Conservation (phyloP, 2,888 invertebrate genomes). For the Meta bourneti region DNA sequence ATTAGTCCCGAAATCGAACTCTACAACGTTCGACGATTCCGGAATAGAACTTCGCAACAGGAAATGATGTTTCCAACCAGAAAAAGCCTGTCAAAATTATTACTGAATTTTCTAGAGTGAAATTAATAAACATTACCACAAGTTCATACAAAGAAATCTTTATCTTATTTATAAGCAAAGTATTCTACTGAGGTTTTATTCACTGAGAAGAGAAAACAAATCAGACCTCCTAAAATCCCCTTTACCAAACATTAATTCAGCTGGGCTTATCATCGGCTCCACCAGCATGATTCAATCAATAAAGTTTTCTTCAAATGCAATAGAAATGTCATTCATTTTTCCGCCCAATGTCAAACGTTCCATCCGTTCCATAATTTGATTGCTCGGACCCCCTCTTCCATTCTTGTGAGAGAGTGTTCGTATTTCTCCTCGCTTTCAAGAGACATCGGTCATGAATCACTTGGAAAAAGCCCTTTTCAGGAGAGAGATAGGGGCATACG, state of each 20-base stretch:
- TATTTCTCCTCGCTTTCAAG: conserved; percentile 38
- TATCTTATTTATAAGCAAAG: background rate
- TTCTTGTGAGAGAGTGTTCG: conserved; percentile 17
- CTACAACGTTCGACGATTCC: too few species aligned
- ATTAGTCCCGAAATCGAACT: too few species aligned
- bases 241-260: background rate
- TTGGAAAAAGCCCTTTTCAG: conserved; percentile 26
- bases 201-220: too few species aligned
- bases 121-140: too few species aligned
- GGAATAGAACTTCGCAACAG: too few species aligned
- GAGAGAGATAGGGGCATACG: conserved; percentile 47
- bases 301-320: conserved; percentile 69
- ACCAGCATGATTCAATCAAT: conserved; percentile 57
- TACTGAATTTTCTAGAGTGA: too few species aligned
- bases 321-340: conserved; percentile 72
- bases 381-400: conserved; percentile 34
- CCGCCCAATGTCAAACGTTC: conserved; percentile 65
- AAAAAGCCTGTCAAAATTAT: too few species aligned
- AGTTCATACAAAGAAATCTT: too few species aligned
- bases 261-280: background rate
- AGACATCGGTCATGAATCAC: conserved; percentile 61
- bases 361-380: conserved; percentile 65
- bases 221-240: background rate
- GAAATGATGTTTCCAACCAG: too few species aligned
- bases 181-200: background rate